Evolutionary conservation across 2,888 invertebrate genomes (phyloP).

Genomic region (Tetheella fluctuosa): DNA sequence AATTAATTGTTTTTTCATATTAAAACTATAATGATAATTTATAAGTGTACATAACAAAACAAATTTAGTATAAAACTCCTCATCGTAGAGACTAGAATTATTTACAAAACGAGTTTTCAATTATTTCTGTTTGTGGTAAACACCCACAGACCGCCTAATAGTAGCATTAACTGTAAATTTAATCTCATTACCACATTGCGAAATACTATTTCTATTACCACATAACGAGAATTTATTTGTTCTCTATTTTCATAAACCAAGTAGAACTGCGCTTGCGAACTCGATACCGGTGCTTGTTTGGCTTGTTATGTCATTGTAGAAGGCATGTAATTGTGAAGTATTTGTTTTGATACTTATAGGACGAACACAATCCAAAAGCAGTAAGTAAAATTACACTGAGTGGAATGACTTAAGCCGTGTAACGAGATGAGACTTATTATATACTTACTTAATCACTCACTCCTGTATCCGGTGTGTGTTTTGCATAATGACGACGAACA

Average conservation of each 20-base stretch:
- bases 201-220: conserved; percentile 69
- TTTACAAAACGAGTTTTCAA: conserved; percentile 22
- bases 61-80: too few species aligned
- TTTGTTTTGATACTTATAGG: conserved; percentile 48
- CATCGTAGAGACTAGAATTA: background rate
- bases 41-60: too few species aligned
- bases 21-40: too few species aligned
- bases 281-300: conserved; percentile 57
- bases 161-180: conserved; percentile 63
- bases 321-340: conserved; percentile 60
- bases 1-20: too few species aligned
- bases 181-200: conserved; percentile 68
- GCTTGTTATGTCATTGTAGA: conserved; percentile 52
- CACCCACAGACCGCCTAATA: conserved; percentile 58
- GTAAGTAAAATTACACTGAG: conserved; percentile 45
- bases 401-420: conserved; percentile 42
- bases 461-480: conserved; percentile 69
- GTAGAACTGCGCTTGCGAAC: conserved; percentile 53
- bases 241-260: conserved; percentile 72
- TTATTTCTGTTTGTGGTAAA: conserved; percentile 50
- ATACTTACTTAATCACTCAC: conserved; percentile 63
- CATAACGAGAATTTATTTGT: conserved; percentile 76
- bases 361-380: conserved; percentile 31
- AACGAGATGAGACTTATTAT: conserved; percentile 63
- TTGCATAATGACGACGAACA: conserved; percentile 66